Evolutionary conservation across 2,113 vertebrate genomes (phyloP).

Genomic region (Heterochromis multidens): DNA sequence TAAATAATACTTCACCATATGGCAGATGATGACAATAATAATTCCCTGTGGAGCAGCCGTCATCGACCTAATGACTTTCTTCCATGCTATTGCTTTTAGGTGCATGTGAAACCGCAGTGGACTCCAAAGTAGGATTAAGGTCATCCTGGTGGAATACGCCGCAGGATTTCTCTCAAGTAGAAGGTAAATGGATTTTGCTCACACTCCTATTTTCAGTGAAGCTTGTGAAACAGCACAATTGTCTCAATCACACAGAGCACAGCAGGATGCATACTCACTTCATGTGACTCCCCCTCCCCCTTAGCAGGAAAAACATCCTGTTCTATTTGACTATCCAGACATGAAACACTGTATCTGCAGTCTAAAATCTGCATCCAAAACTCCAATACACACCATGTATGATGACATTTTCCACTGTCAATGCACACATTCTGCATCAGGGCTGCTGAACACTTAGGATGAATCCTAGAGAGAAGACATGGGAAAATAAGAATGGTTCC

Average conservation of each 20-base stretch:
- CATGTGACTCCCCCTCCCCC: not conserved
- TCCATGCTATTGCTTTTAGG: conserved; percentile 39
- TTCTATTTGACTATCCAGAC: not conserved
- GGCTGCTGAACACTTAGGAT: not conserved
- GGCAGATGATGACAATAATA: conserved; percentile 22
- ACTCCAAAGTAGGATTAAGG: conserved; percentile 59
- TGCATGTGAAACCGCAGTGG: conserved; percentile 24
- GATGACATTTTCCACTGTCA: not conserved
- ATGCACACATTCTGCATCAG: not conserved
- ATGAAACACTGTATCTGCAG: not conserved
- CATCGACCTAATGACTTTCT: conserved; percentile 43
- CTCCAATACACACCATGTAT: not conserved
- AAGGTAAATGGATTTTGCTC: conserved; percentile 41
- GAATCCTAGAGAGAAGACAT: not conserved
- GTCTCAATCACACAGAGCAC: conserved; percentile 9
- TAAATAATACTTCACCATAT: not conserved
- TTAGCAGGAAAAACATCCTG: not conserved
- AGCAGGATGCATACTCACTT: not conserved
- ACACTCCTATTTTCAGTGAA: not conserved
- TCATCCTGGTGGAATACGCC: conserved; percentile 32
- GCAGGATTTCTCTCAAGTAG: conserved; percentile 28
- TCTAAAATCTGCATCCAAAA: not conserved
- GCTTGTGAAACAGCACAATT: not conserved
- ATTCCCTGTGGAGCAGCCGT: conserved; percentile 11
- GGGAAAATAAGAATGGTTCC: not conserved